Percentiles rank a stretch among this genome's conserved stretches.
Evolutionary conservation across 2,797 vertebrate genomes (phyloP).

Genomic region (Poeciliopsis infans): DNA sequence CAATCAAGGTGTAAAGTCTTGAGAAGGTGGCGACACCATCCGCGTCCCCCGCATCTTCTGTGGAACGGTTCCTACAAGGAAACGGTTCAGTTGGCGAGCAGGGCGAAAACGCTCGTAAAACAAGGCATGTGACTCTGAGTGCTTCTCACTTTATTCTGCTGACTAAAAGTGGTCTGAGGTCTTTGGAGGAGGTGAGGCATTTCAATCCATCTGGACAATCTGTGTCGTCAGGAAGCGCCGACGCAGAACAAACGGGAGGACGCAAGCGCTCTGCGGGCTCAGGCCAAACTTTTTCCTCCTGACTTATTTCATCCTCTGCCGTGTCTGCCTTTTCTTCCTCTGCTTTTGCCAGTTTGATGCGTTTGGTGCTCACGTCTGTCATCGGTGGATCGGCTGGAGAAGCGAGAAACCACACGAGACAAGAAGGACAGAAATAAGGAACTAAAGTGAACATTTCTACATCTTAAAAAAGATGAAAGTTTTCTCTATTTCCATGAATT

Average conservation of each 20-base stretch:
- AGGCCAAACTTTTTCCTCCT: slow-evolving; percentile 61
- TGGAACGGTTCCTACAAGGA: slow-evolving; percentile 54
- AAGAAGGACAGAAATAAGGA: not conserved
- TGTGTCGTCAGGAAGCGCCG: slow-evolving; percentile 53
- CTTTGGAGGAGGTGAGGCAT: slow-evolving; percentile 32
- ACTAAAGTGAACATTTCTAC: not conserved
- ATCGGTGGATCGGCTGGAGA: slow-evolving; percentile 54
- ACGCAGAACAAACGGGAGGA: slow-evolving; percentile 58
- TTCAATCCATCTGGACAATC: slow-evolving; percentile 61
- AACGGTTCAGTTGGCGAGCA: not conserved
- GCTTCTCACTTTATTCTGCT: slow-evolving; percentile 17
- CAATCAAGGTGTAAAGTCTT: slow-evolving; percentile 59
- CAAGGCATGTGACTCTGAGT: not conserved
- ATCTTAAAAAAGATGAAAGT: not conserved
- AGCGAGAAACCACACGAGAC: not conserved
- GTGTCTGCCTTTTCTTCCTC: slow-evolving; percentile 17
- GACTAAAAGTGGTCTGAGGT: slow-evolving; percentile 19
- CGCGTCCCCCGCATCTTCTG: slow-evolving; percentile 41
- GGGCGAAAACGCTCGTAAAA: not conserved
- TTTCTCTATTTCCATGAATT: not conserved
- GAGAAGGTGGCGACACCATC: slow-evolving; percentile 45
- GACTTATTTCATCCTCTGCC: not conserved
- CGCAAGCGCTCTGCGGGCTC: slow-evolving; percentile 62
- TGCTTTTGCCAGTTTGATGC: slow-evolving; percentile 34
- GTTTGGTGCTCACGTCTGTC: slow-evolving; percentile 67